phyloP scores from a whole-genome alignment of 92 coral and sea anemone species.

The Zoanthus sansibaricus region DNA sequence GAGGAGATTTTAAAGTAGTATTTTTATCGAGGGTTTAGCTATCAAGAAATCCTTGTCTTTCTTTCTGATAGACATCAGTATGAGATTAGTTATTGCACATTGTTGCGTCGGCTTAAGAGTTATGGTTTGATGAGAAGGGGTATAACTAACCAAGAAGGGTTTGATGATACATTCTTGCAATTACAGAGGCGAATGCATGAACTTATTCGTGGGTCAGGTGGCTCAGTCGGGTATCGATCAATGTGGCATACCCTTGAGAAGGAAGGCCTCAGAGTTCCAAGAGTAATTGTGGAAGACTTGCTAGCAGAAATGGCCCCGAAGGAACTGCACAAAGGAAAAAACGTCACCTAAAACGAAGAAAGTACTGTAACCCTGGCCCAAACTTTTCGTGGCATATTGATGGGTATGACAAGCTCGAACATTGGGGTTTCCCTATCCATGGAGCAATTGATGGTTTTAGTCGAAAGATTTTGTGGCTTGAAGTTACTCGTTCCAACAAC shows the following conservation, averaged over 20 bases:
- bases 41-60: conserved; percentile 69
- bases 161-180: conserved; percentile 41
- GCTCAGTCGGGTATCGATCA: conserved; percentile 57
- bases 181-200: conserved; percentile 60
- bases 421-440: conserved; percentile 66
- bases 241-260: conserved; percentile 71
- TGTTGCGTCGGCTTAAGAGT: conserved; percentile 54
- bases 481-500: conserved; percentile 48
- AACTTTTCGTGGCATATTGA: conserved; percentile 62
- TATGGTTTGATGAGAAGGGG: conserved; percentile 62
- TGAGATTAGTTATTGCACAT: conserved; percentile 48
- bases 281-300: conserved; percentile 69
- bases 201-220: conserved; percentile 60
- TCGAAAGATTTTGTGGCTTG: conserved; percentile 51
- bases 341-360: conserved; percentile 56
- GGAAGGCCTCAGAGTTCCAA: conserved; percentile 72
- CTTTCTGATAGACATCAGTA: conserved; percentile 64
- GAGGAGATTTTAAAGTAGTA: conserved; percentile 66
- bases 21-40: conserved; percentile 59
- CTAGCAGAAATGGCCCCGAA: conserved; percentile 70
- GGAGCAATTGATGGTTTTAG: conserved; percentile 64
- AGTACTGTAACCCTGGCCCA: conserved; percentile 57
- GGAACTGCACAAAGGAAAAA: conserved; percentile 59
- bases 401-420: conserved; percentile 59
- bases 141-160: conserved; percentile 33